Percentiles rank a stretch among this genome's conserved stretches.
These are phyloP conservation scores for Salmo trutta DNA, from an alignment of 2,797 vertebrate genomes.

Conservation along the genomic window DNA sequence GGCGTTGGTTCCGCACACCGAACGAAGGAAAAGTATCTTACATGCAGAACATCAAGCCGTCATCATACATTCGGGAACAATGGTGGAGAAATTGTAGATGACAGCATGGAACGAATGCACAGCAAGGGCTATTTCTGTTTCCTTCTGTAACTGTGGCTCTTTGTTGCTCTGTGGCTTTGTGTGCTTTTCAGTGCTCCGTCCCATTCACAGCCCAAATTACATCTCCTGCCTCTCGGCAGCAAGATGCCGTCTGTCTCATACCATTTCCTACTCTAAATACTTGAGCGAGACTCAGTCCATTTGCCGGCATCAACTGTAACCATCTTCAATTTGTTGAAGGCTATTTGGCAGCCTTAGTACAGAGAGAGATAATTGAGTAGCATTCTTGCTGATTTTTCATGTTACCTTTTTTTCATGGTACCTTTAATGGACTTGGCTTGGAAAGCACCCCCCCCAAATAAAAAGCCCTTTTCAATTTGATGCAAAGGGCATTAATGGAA, in stretches of 20 bases:
- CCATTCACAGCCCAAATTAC: constrained; percentile 46
- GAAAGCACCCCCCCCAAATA: constrained; percentile 59
- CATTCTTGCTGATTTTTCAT: constrained; percentile 61
- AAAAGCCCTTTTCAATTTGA: constrained; percentile 56
- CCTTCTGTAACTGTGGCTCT: not conserved
- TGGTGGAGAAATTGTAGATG: constrained; percentile 32
- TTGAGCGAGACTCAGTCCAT: constrained; percentile 56
- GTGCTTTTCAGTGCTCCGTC: constrained; percentile 35
- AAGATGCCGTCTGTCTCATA: constrained; percentile 26
- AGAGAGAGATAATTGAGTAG: constrained; percentile 64
- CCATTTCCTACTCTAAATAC: constrained; percentile 32
- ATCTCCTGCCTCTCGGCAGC: constrained; percentile 40
- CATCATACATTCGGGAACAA: constrained; percentile 51
- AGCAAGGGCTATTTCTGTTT: constrained; percentile 9
- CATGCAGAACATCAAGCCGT: constrained; percentile 55
- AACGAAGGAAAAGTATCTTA: constrained; percentile 19
- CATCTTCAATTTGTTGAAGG: constrained; percentile 65
- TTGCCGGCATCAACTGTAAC: constrained; percentile 64
- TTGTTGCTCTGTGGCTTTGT: constrained; percentile 8
- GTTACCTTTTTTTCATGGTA: constrained; percentile 21
- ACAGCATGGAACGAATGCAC: constrained; percentile 43
- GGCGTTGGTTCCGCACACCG: constrained; percentile 52
- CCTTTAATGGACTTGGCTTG: constrained; percentile 45
- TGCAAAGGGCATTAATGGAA: constrained; percentile 58
- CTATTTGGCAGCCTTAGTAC: constrained; percentile 49